A percentile compares a stretch with the other conserved stretches of the same genome.
Conservation (phyloP, 1,140 invertebrate species). For the Drosophila obscura region DNA sequence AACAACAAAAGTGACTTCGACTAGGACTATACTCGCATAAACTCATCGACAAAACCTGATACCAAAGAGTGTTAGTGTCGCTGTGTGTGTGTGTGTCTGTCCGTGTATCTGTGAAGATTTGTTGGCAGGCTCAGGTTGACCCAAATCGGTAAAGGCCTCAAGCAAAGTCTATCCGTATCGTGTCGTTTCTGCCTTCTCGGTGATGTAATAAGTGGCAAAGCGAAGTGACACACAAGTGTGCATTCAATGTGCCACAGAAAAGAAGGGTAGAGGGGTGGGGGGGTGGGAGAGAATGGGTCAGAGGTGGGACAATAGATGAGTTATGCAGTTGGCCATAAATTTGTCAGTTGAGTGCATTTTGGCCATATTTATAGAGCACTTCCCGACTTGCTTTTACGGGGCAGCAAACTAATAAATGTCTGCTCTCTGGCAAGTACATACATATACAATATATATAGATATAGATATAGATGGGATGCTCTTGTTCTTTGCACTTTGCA, state of each 20-base stretch:
- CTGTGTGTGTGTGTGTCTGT: conserved; percentile 11
- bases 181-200: conserved; percentile 26
- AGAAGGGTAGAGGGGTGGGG: neutral
- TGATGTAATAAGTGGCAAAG: conserved; percentile 76
- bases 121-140: conserved; percentile 62
- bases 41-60: conserved; percentile 33
- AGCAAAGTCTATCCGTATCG: conserved; percentile 42
- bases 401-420: conserved; percentile 75
- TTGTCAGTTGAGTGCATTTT: conserved; percentile 39
- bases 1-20: conserved; percentile 26
- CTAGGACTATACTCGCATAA: conserved; percentile 1
- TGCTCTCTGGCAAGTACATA: conserved; percentile 46
- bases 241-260: conserved; percentile 61
- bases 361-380: conserved; percentile 62
- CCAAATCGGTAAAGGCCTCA: conserved; percentile 61
- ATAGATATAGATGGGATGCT: neutral
- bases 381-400: conserved; percentile 38
- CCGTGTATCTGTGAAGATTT: conserved; percentile 37
- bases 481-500: conserved; percentile 5
- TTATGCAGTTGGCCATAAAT: conserved; percentile 51
- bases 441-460: conserved; percentile 11
- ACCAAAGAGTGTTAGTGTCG: neutral
- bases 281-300: neutral
- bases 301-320: conserved; percentile 30
- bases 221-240: conserved; percentile 70